Evolutionary conservation across 2,797 vertebrate species (phyloP).

Genomic region (Eremophila alpestris): DNA sequence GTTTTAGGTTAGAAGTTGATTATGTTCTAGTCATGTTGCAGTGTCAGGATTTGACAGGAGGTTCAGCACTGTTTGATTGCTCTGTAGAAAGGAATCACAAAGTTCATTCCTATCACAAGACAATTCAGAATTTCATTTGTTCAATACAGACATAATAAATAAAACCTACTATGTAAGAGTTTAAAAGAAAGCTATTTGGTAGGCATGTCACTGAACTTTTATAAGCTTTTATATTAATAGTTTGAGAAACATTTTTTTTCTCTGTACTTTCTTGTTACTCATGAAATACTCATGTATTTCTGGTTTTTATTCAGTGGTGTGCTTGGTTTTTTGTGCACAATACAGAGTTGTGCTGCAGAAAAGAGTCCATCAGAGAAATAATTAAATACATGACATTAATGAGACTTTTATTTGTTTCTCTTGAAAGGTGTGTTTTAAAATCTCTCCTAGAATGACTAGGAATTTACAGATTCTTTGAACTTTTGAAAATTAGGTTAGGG

Average conservation of each 20-base stretch:
- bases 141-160: background rate
- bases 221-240: background rate
- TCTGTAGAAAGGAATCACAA: background rate
- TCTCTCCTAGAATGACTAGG: background rate
- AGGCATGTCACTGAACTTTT: background rate
- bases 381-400: background rate
- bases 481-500: background rate
- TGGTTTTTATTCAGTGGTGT: background rate
- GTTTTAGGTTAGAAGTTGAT: background rate
- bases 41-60: background rate
- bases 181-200: background rate
- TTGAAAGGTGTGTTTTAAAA: background rate
- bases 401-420: background rate
- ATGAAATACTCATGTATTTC: background rate
- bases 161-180: background rate
- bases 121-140: background rate
- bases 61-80: background rate
- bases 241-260: background rate
- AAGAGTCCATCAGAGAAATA: background rate
- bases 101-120: background rate
- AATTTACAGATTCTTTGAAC: background rate
- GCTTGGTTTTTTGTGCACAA: background rate
- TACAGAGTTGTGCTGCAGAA: background rate
- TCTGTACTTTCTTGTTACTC: background rate
- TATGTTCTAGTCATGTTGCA: background rate